phyloP scores from a whole-genome alignment of 2,797 vertebrate species.

The Chelon auratus region DNA sequence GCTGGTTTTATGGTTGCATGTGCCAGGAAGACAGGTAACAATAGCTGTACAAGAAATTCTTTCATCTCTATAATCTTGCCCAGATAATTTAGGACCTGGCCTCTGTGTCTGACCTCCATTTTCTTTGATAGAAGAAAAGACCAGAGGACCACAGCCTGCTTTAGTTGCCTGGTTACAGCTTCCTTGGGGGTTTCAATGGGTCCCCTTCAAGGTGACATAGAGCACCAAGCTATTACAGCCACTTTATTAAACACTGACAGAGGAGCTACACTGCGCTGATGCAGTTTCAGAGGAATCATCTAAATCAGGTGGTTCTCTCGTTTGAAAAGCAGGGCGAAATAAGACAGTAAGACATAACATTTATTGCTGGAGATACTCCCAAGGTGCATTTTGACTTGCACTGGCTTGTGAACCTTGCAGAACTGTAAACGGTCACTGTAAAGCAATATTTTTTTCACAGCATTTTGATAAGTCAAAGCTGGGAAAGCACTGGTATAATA shows the following conservation, averaged over 20 bases:
- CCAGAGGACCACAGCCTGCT: slow-evolving; percentile 28
- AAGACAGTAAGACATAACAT: background rate
- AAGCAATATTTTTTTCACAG: background rate
- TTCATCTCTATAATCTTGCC: slow-evolving; percentile 12
- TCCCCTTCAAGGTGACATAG: slow-evolving; percentile 52
- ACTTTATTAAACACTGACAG: slow-evolving; percentile 57
- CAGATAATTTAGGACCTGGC: slow-evolving; percentile 32
- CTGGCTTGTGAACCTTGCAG: background rate
- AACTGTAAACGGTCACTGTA: background rate
- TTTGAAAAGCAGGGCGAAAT: background rate
- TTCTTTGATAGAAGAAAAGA: slow-evolving; percentile 51
- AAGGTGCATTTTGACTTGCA: slow-evolving; percentile 3
- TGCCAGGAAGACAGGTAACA: slow-evolving; percentile 18
- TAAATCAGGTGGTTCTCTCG: background rate
- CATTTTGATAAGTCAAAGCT: background rate
- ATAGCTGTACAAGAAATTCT: background rate
- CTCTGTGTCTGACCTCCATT: slow-evolving; percentile 52
- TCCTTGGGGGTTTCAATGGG: slow-evolving; percentile 54
- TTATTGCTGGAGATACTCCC: background rate
- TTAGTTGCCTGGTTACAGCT: slow-evolving; percentile 74
- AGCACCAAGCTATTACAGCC: slow-evolving; percentile 51
- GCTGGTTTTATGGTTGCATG: slow-evolving; percentile 18
- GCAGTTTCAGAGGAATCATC: slow-evolving; percentile 4
- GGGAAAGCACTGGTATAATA: background rate
- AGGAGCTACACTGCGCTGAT: background rate